These are phyloP conservation scores for Variabilichromis moorii DNA, from an alignment of 2,113 vertebrate genomes.

Conservation along the genomic window DNA sequence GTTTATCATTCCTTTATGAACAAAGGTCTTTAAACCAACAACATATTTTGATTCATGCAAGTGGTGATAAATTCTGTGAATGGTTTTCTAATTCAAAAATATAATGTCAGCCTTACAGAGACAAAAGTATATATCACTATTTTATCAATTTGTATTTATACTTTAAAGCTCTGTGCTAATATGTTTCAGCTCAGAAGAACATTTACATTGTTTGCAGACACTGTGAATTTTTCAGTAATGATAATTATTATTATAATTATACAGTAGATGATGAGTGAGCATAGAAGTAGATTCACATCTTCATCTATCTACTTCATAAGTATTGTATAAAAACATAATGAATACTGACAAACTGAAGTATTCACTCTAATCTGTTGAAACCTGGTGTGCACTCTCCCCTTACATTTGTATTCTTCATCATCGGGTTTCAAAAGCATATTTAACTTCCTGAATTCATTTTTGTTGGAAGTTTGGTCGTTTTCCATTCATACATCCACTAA, in stretches of 20 bases:
- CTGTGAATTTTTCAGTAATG: neutral
- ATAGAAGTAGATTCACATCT: accelerated
- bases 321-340: neutral
- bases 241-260: too few relatives aligned
- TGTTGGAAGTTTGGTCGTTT: accelerated
- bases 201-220: neutral
- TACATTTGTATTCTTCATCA: accelerated
- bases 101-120: accelerated
- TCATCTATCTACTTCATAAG: accelerated
- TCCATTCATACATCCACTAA: neutral
- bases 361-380: too few relatives aligned
- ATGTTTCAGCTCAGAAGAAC: neutral
- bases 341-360: neutral
- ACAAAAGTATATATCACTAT: accelerated
- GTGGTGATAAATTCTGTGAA: neutral
- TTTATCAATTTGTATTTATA: neutral
- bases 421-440: too few relatives aligned
- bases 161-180: neutral
- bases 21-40: accelerated
- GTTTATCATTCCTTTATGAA: accelerated
- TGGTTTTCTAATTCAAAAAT: accelerated
- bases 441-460: accelerated
- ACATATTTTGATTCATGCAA: accelerated
- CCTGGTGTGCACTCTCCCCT: accelerated
- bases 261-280: accelerated